Evolutionary conservation across 35 echinoderm and acorn worm species (phyloP).

Genomic region (Diadema setosum): DNA sequence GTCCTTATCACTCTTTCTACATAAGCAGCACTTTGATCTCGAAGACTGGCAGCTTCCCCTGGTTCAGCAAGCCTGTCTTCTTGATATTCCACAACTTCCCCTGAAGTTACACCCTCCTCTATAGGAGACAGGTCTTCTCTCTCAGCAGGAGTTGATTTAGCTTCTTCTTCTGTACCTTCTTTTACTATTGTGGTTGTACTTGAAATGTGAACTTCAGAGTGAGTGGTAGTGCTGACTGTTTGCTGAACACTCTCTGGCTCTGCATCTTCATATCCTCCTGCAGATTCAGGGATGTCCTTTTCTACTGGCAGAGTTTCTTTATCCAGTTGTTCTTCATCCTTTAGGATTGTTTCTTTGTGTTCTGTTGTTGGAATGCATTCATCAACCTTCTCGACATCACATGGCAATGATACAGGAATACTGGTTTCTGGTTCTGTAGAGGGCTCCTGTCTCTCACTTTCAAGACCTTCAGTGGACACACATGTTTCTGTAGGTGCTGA

Average conservation of each 20-base stretch:
- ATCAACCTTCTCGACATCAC: background rate
- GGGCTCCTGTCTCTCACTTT: too few relatives aligned
- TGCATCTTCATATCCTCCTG: too few relatives aligned
- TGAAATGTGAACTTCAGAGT: too few relatives aligned
- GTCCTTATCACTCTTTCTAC: background rate
- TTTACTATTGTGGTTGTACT: too few relatives aligned
- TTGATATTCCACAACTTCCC: conserved; percentile 13
- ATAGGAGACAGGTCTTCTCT: background rate
- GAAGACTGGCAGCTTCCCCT: background rate
- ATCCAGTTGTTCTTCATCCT: background rate
- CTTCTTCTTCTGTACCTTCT: background rate
- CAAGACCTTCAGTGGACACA: too few relatives aligned
- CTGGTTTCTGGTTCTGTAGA: too few relatives aligned
- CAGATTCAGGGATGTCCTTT: too few relatives aligned
- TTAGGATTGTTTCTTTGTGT: background rate
- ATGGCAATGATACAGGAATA: too few relatives aligned
- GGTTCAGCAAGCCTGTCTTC: background rate
- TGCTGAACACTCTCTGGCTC: too few relatives aligned
- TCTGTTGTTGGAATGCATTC: background rate
- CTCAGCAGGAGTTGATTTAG: background rate
- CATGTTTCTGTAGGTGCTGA: too few relatives aligned
- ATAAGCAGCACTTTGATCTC: background rate
- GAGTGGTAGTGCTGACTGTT: too few relatives aligned
- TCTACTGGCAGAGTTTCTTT: too few relatives aligned
- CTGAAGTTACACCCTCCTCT: background rate